Evolutionary conservation across 2,113 vertebrate species (phyloP).

Genomic region (Protobothrops mucrosquamatus): DNA sequence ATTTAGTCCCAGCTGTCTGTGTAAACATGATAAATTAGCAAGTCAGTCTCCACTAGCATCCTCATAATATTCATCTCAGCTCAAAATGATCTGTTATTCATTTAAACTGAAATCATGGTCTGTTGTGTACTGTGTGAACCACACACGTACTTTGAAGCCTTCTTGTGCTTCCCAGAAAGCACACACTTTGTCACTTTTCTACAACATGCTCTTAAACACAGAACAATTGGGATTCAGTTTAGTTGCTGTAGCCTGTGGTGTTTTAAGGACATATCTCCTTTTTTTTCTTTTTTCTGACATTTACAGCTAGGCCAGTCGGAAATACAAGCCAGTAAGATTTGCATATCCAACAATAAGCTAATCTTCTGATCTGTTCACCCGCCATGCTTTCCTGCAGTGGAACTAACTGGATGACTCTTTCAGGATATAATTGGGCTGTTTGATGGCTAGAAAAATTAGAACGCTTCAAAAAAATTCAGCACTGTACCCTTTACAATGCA

Average conservation of each 20-base stretch:
- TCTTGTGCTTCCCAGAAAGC: background rate
- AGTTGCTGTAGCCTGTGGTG: constrained; percentile 21
- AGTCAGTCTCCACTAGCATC: background rate
- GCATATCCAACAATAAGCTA: constrained; percentile 42
- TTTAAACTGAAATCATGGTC: background rate
- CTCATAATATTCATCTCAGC: background rate
- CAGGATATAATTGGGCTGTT: constrained; percentile 64
- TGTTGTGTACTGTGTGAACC: background rate
- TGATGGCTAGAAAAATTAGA: constrained; percentile 56
- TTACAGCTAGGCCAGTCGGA: constrained; percentile 32
- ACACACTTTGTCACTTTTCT: constrained; percentile 6
- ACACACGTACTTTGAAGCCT: background rate
- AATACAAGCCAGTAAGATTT: constrained; percentile 49
- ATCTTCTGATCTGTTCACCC: constrained; percentile 52
- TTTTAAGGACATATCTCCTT: constrained; percentile 24
- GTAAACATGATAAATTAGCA: background rate
- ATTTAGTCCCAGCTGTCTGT: background rate
- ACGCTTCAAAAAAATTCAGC: constrained; percentile 39
- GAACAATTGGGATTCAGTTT: constrained; percentile 1
- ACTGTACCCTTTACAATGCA: background rate
- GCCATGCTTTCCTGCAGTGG: constrained; percentile 59
- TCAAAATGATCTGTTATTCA: constrained; percentile 23
- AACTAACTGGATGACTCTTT: constrained; percentile 65
- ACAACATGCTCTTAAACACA: constrained; percentile 5
- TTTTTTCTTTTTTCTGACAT: background rate